phyloP scores from a whole-genome alignment of 1,140 invertebrate species.

The Chionoecetes opilio region DNA sequence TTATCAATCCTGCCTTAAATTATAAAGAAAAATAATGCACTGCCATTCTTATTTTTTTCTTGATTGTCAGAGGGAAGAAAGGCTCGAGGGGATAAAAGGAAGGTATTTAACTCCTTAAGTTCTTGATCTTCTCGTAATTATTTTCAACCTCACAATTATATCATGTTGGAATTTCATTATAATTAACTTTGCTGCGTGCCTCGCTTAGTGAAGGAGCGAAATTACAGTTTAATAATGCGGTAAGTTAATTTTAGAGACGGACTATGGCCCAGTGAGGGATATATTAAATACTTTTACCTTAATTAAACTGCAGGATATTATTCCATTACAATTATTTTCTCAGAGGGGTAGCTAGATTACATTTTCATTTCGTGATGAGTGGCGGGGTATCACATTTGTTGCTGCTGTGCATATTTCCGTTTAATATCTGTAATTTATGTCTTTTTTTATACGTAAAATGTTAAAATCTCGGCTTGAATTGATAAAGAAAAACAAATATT shows the following conservation, averaged over 20 bases:
- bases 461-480: no score
- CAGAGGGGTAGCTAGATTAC: no score
- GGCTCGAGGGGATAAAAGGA: background rate
- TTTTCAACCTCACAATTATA: background rate
- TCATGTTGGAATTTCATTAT: background rate
- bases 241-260: background rate
- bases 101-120: background rate
- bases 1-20: no score
- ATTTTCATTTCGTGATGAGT: background rate
- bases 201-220: background rate
- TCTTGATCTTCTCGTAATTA: background rate
- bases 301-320: slow-evolving; percentile 21
- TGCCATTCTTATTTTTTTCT: no score
- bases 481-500: no score
- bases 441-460: no score
- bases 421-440: no score
- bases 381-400: background rate
- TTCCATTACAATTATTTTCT: background rate
- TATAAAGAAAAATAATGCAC: slow-evolving; percentile 37
- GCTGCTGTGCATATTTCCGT: background rate
- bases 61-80: background rate
- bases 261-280: background rate
- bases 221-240: background rate
- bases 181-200: background rate
- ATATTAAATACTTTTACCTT: slow-evolving; percentile 12